Percentiles rank a stretch among this genome's conserved stretches.
phyloP scores from a whole-genome alignment of 2,888 invertebrate genomes.

The Metopia argyrocephala region DNA sequence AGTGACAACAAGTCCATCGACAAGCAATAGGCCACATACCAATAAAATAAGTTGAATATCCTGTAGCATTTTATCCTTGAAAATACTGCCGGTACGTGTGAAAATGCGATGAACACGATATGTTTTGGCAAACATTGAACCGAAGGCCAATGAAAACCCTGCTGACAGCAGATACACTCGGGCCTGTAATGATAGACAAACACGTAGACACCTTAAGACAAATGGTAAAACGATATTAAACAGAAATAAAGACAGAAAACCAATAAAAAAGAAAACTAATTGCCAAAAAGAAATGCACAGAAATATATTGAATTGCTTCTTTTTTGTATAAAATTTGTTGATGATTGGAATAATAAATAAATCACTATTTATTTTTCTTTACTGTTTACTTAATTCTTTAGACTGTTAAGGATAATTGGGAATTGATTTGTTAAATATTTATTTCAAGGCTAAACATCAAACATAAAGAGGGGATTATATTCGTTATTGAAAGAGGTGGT shows the following conservation, averaged over 20 bases:
- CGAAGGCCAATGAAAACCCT: conserved; percentile 94
- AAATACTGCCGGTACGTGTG: conserved; percentile 89
- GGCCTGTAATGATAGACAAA: conserved; percentile 81
- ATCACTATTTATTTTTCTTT: neutral
- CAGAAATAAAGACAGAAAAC: neutral
- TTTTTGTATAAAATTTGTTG: conserved; percentile 1
- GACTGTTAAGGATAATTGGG: neutral
- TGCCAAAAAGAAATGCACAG: neutral
- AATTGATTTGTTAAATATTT: conserved; percentile 4
- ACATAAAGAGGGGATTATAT: neutral
- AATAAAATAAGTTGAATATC: conserved; percentile 92
- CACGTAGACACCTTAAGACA: neutral
- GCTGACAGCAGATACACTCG: conserved; percentile 93
- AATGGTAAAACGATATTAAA: neutral
- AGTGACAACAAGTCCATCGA: conserved; percentile 90
- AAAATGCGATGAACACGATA: conserved; percentile 95
- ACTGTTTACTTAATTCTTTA: neutral
- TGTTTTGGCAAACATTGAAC: conserved; percentile 96
- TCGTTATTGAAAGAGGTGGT: neutral
- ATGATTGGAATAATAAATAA: neutral
- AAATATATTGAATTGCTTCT: neutral
- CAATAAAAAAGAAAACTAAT: neutral
- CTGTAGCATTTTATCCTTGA: conserved; percentile 93
- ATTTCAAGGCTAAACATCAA: neutral
- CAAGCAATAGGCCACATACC: conserved; percentile 88